These are phyloP conservation scores for Zenarchopterus dispar DNA, from an alignment of 2,797 vertebrate species.

Conservation along the genomic window DNA sequence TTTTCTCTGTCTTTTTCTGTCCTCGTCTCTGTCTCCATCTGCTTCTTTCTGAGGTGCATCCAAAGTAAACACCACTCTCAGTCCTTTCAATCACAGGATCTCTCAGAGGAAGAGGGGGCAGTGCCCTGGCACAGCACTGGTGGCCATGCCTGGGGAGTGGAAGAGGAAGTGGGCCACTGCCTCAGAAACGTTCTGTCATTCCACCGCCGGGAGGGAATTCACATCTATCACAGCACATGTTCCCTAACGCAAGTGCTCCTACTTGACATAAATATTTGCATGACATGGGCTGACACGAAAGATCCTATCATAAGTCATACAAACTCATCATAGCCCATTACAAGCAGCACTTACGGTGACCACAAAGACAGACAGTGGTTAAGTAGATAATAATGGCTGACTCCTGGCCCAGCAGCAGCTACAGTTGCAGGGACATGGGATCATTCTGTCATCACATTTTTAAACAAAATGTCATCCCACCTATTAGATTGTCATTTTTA, in stretches of 20 bases:
- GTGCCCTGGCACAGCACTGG: conserved; percentile 62
- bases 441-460: conserved; percentile 81
- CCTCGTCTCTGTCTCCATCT: conserved; percentile 40
- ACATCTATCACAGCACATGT: conserved; percentile 72
- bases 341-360: conserved; percentile 63
- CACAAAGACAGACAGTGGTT: conserved; percentile 75
- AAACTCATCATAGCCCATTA: conserved; percentile 76
- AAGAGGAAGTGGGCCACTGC: conserved; percentile 71
- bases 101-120: conserved; percentile 79
- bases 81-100: conserved; percentile 76
- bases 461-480: conserved; percentile 80
- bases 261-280: conserved; percentile 81
- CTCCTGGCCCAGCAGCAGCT: conserved; percentile 72
- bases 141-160: conserved; percentile 54
- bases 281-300: conserved; percentile 72
- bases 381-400: conserved; percentile 79
- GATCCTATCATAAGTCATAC: conserved; percentile 79
- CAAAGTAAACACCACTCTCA: conserved; percentile 67
- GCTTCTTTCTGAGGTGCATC: conserved; percentile 56
- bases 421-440: conserved; percentile 75
- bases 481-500: conserved; percentile 83
- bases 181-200: conserved; percentile 65
- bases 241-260: conserved; percentile 62
- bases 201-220: conserved; percentile 63
- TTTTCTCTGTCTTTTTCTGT: conserved; percentile 44